These are phyloP conservation scores for Choristoneura fumiferana DNA, from an alignment of 1,140 invertebrate species.

Conservation along the genomic window DNA sequence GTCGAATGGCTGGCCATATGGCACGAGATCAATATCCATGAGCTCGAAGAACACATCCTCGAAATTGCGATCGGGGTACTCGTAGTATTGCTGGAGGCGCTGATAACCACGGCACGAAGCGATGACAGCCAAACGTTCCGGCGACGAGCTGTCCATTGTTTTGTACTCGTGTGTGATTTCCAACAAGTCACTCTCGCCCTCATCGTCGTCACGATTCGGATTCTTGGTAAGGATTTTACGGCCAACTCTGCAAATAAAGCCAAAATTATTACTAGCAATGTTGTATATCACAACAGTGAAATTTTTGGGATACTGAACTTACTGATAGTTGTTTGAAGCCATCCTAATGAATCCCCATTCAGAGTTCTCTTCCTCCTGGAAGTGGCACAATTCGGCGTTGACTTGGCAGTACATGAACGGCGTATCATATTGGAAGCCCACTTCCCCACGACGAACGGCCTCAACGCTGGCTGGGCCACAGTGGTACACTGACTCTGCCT, in stretches of 20 bases:
- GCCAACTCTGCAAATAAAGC: slow-evolving; percentile 80
- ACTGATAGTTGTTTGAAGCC: slow-evolving; percentile 83
- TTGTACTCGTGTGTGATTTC: slow-evolving; percentile 87
- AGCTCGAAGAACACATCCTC: slow-evolving; percentile 85
- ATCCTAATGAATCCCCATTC: slow-evolving; percentile 83
- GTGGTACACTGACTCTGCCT: slow-evolving; percentile 81
- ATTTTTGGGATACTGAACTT: slow-evolving; percentile 46
- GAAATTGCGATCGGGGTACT: slow-evolving; percentile 75
- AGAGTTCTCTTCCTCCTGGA: slow-evolving; percentile 82
- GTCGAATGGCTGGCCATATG: slow-evolving; percentile 83
- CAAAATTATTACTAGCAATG: background rate
- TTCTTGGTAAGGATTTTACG: slow-evolving; percentile 86
- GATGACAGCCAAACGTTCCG: slow-evolving; percentile 82
- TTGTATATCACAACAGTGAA: background rate
- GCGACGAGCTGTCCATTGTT: slow-evolving; percentile 81
- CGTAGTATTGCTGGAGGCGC: slow-evolving; percentile 80
- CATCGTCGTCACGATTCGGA: slow-evolving; percentile 80
- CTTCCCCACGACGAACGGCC: slow-evolving; percentile 86
- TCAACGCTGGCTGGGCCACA: slow-evolving; percentile 86
- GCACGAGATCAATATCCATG: slow-evolving; percentile 83
- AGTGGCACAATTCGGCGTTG: slow-evolving; percentile 87
- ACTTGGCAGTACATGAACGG: slow-evolving; percentile 89
- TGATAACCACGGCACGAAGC: slow-evolving; percentile 82
- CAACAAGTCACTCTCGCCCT: slow-evolving; percentile 82
- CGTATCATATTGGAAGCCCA: slow-evolving; percentile 86